Conservation (phyloP, 2,113 vertebrate species). For the Chrysochloris asiatica region DNA sequence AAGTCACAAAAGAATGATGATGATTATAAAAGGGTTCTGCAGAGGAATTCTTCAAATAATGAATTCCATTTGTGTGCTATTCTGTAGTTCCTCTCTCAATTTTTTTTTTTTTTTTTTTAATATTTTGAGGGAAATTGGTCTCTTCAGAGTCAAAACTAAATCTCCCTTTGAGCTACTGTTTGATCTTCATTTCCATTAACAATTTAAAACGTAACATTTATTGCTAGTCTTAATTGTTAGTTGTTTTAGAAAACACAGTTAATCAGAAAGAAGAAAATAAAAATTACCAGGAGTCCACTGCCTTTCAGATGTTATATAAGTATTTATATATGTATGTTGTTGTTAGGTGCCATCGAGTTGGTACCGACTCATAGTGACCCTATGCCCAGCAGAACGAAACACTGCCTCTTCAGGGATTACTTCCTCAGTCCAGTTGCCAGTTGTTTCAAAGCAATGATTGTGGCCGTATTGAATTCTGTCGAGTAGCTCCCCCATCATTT, state of each 20-base stretch:
- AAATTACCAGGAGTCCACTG: neutral
- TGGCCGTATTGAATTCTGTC: neutral
- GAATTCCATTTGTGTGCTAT: neutral
- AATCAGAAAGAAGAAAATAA: slow-evolving; percentile 21
- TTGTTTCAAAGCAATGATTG: neutral
- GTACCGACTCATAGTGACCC: no score
- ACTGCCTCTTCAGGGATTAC: no score
- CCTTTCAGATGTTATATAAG: neutral
- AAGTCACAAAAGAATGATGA: neutral
- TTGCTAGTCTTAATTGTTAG: neutral
- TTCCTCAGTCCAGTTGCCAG: neutral
- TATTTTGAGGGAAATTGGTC: neutral
- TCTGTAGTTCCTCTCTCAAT: neutral
- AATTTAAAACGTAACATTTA: slow-evolving; percentile 8
- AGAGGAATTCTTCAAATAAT: neutral
- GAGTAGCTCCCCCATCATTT: neutral
- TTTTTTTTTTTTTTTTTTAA: neutral
- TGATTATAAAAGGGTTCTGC: neutral
- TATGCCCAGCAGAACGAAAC: no score
- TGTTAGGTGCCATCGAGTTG: no score
- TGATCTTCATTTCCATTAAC: neutral
- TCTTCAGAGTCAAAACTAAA: neutral
- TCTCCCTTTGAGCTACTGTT: neutral
- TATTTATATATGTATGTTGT: neutral
- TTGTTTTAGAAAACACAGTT: slow-evolving; percentile 29